Conservation (phyloP, 2,113 vertebrate species). For the Semnopithecus entellus region DNA sequence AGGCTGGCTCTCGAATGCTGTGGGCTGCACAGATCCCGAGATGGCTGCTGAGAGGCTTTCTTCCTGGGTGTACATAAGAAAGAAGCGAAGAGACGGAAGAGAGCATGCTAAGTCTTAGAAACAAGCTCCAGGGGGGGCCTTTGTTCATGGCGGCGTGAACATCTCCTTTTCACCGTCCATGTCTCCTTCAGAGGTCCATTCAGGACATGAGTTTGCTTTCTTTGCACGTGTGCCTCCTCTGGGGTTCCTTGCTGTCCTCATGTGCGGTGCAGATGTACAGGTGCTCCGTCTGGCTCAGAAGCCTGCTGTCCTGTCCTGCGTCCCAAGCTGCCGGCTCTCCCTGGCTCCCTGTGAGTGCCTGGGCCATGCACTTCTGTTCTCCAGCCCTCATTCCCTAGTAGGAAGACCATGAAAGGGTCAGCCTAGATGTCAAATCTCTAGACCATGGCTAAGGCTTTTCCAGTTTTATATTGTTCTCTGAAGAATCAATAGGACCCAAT, state of each 20-base stretch:
- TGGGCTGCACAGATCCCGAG: neutral
- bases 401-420: neutral
- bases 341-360: neutral
- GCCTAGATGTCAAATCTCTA: neutral
- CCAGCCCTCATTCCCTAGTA: neutral
- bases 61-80: neutral
- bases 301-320: neutral
- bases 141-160: rapidly evolving
- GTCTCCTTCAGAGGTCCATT: neutral
- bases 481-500: neutral
- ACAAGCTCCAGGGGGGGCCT: neutral
- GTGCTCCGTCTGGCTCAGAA: neutral
- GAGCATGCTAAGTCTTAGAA: rapidly evolving
- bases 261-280: too few species aligned
- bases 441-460: neutral
- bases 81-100: neutral
- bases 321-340: neutral
- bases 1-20: neutral
- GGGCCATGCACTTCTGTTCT: neutral
- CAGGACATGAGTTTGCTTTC: neutral
- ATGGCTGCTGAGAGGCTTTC: neutral
- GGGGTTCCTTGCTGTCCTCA: neutral
- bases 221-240: neutral
- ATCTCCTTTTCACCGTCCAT: neutral
- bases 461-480: neutral